Evolutionary conservation across 2,113 vertebrate species (phyloP).

Genomic region (Eulemur rufifrons): DNA sequence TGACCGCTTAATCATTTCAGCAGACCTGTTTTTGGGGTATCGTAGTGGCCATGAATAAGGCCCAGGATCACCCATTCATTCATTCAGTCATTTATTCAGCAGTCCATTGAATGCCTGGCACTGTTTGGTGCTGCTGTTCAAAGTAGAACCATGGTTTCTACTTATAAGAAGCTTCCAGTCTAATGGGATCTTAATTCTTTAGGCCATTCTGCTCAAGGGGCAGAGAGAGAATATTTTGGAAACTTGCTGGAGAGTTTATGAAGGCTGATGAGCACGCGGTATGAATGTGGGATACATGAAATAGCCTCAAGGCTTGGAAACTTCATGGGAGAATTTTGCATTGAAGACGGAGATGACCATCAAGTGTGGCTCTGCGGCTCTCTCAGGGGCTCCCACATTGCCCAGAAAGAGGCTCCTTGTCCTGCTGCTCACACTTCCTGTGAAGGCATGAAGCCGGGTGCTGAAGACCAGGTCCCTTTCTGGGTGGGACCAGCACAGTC

Average conservation of each 20-base stretch:
- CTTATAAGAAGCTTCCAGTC: background rate
- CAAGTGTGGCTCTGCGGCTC: no score
- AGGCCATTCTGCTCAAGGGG: background rate
- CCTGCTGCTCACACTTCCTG: fast-evolving
- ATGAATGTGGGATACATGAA: background rate
- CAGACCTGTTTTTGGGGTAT: background rate
- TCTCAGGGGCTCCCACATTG: background rate
- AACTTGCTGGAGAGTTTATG: background rate
- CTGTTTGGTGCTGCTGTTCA: background rate
- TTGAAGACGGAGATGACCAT: background rate
- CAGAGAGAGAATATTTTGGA: background rate
- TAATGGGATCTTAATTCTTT: background rate
- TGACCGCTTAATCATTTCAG: background rate
- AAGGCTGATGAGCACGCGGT: background rate
- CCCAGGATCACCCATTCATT: background rate
- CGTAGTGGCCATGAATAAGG: background rate
- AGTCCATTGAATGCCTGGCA: background rate
- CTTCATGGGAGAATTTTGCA: background rate
- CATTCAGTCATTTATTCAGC: background rate
- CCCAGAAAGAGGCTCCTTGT: background rate
- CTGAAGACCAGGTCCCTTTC: background rate
- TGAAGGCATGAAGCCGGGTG: fast-evolving
- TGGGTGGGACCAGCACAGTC: background rate
- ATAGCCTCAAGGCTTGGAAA: background rate
- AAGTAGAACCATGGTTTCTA: background rate